Percentiles rank a stretch among this genome's conserved stretches.
Conservation (phyloP, 2,888 invertebrate genomes). For the Microchrysa polita region DNA sequence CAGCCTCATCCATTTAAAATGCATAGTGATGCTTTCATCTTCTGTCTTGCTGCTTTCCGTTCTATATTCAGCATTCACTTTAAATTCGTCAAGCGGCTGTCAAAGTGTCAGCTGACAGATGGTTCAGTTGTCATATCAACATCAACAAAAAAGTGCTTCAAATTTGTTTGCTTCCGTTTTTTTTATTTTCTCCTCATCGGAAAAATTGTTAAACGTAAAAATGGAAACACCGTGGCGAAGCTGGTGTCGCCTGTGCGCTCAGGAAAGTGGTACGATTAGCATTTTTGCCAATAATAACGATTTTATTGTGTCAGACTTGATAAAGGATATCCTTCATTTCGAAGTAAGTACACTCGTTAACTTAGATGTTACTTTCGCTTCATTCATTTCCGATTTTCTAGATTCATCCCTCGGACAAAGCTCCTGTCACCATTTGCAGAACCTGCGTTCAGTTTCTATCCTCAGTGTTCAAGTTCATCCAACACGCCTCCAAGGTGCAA, state of each 20-base stretch:
- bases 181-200: too few relatives aligned
- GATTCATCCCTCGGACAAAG: slow-evolving; percentile 46
- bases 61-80: too few relatives aligned
- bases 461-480: slow-evolving; percentile 36
- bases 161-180: too few relatives aligned
- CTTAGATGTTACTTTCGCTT: not conserved
- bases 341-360: slow-evolving; percentile 26
- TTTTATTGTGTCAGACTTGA: slow-evolving; percentile 37
- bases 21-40: too few relatives aligned
- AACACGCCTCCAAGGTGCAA: slow-evolving; percentile 45
- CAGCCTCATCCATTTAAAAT: too few relatives aligned
- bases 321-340: slow-evolving; percentile 45
- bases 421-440: slow-evolving; percentile 46
- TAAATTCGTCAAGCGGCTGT: too few relatives aligned
- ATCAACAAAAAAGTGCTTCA: too few relatives aligned
- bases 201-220: not conserved
- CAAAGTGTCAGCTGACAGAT: too few relatives aligned
- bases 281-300: slow-evolving; percentile 45
- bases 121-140: too few relatives aligned
- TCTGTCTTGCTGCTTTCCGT: too few relatives aligned
- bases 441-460: slow-evolving; percentile 46
- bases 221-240: slow-evolving; percentile 48
- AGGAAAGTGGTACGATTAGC: slow-evolving; percentile 42
- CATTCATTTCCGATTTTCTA: slow-evolving; percentile 23
- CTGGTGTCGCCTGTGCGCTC: slow-evolving; percentile 51